These are phyloP conservation scores for Urocitellus parryii DNA, from an alignment of 2,113 vertebrate genomes.

Conservation along the genomic window DNA sequence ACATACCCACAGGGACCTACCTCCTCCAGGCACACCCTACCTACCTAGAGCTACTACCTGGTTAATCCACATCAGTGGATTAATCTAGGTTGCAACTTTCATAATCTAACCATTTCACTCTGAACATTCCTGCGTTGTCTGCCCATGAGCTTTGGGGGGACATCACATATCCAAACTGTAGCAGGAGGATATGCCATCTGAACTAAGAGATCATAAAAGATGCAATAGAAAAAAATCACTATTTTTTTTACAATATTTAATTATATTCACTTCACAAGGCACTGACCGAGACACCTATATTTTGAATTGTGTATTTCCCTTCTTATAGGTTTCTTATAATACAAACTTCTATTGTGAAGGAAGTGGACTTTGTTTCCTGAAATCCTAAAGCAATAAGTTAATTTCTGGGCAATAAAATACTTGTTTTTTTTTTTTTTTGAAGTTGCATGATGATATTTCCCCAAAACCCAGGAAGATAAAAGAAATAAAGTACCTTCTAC, in stretches of 20 bases:
- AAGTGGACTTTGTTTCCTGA: constrained; percentile 47
- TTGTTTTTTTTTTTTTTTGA: too few species aligned
- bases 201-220: constrained; percentile 11
- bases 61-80: too few species aligned
- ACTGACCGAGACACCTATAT: not conserved
- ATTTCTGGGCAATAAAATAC: constrained; percentile 46
- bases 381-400: constrained; percentile 44
- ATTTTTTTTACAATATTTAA: not conserved
- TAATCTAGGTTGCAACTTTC: too few species aligned
- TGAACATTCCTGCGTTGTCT: too few species aligned
- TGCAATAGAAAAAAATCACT: constrained; percentile 11
- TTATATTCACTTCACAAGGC: not conserved
- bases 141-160: too few species aligned
- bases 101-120: too few species aligned
- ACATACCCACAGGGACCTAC: too few species aligned
- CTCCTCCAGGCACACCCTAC: too few species aligned
- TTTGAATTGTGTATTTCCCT: not conserved
- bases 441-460: constrained; percentile 33
- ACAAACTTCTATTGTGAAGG: constrained; percentile 15
- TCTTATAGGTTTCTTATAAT: not conserved
- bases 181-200: not conserved
- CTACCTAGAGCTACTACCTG: too few species aligned
- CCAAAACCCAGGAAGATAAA: constrained; percentile 29
- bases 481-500: constrained; percentile 40
- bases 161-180: too few species aligned